These are phyloP conservation scores for Stenotaenia linearis DNA, from an alignment of 2,888 invertebrate genomes.

Conservation along the genomic window DNA sequence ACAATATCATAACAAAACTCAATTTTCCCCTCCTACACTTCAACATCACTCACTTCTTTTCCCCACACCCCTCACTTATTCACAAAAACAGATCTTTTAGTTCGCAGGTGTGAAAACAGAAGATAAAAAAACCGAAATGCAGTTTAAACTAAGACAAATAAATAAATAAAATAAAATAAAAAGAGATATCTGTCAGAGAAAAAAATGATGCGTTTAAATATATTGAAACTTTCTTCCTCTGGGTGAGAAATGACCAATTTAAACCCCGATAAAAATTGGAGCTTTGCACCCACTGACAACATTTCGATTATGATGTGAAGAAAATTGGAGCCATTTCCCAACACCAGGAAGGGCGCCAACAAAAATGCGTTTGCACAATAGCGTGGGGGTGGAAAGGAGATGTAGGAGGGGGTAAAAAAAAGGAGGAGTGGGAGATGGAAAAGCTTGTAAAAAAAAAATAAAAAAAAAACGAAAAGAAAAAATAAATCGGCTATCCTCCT, in stretches of 20 bases:
- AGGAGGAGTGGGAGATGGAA: slow-evolving; percentile 17
- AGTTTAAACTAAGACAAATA: neutral
- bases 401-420: neutral
- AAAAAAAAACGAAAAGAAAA: neutral
- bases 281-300: slow-evolving; percentile 29
- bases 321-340: slow-evolving; percentile 30
- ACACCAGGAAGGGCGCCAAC: neutral
- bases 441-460: neutral
- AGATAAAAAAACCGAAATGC: neutral
- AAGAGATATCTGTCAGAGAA: neutral
- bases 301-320: slow-evolving; percentile 31
- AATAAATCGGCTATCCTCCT: slow-evolving; percentile 9
- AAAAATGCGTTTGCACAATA: slow-evolving; percentile 13
- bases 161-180: neutral
- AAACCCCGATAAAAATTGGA: slow-evolving; percentile 29
- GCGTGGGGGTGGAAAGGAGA: neutral
- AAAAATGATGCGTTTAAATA: slow-evolving; percentile 24
- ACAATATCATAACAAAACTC: too few relatives aligned
- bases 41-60: too few relatives aligned
- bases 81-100: neutral
- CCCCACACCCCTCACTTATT: too few relatives aligned
- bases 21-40: too few relatives aligned
- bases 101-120: neutral
- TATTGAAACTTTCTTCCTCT: slow-evolving; percentile 21
- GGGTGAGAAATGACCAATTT: slow-evolving; percentile 22